Conservation (phyloP, 2,113 vertebrate species). For the Pseudopodoces humilis region DNA sequence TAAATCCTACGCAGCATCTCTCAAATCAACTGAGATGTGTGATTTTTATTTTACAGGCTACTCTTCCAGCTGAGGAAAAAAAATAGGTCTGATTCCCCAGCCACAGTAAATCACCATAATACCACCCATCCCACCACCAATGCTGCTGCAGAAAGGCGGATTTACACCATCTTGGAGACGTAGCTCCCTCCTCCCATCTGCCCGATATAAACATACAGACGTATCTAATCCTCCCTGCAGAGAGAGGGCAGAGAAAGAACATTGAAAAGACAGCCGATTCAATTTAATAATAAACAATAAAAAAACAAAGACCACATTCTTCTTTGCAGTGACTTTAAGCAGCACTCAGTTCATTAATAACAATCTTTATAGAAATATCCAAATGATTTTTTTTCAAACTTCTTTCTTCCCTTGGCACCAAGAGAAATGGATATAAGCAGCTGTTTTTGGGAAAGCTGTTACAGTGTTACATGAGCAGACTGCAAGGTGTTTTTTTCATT, state of each 20-base stretch:
- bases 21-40: background rate
- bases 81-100: background rate
- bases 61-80: background rate
- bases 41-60: constrained; percentile 30
- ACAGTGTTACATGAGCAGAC: background rate
- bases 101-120: background rate
- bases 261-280: background rate
- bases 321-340: background rate
- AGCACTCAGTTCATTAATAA: background rate
- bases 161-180: background rate
- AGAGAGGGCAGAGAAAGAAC: background rate
- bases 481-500: background rate
- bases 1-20: background rate
- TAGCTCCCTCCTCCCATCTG: background rate
- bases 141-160: background rate
- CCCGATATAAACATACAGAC: background rate
- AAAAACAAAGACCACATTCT: background rate
- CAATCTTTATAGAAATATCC: background rate
- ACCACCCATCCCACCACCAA: background rate
- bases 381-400: background rate
- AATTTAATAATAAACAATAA: too few relatives aligned
- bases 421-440: background rate
- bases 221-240: background rate
- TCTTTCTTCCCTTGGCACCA: background rate
- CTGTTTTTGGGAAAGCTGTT: background rate